Conservation (phyloP, 2,797 vertebrate species). For the Platyrinchus mystaceus region DNA sequence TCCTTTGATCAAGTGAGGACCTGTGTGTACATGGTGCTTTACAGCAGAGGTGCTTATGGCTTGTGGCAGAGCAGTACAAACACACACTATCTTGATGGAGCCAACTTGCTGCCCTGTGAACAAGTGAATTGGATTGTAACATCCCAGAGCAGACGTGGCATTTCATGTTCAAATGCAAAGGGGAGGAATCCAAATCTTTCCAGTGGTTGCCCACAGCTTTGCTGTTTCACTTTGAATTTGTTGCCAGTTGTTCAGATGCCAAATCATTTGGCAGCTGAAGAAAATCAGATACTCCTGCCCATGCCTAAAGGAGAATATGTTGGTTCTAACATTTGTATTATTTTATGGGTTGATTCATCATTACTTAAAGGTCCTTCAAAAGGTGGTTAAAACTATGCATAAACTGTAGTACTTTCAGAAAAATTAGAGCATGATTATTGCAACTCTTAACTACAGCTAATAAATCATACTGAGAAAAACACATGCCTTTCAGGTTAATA, state of each 20-base stretch:
- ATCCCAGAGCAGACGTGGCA: neutral
- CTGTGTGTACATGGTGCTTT: neutral
- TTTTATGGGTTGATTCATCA: slow-evolving; percentile 8
- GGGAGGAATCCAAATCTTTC: neutral
- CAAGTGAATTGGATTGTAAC: neutral
- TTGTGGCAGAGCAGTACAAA: neutral
- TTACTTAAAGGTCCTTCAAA: slow-evolving; percentile 12
- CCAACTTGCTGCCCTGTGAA: neutral
- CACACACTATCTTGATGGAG: neutral
- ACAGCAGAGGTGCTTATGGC: neutral
- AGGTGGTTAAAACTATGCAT: slow-evolving; percentile 29
- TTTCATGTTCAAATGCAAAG: neutral
- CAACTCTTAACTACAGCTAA: neutral
- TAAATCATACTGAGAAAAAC: slow-evolving; percentile 32
- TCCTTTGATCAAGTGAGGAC: slow-evolving; percentile 33
- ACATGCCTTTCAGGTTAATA: slow-evolving; percentile 31
- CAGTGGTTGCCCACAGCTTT: neutral
- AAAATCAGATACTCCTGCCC: neutral
- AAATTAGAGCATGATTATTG: slow-evolving; percentile 2
- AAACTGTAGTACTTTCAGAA: neutral
- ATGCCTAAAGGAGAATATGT: neutral
- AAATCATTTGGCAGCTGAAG: neutral
- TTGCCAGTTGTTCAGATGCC: slow-evolving; percentile 28
- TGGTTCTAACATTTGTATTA: slow-evolving; percentile 4
- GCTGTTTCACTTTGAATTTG: slow-evolving; percentile 5